These are phyloP conservation scores for Ceriagrion tenellum DNA, from an alignment of 2,888 invertebrate species.

Conservation along the genomic window DNA sequence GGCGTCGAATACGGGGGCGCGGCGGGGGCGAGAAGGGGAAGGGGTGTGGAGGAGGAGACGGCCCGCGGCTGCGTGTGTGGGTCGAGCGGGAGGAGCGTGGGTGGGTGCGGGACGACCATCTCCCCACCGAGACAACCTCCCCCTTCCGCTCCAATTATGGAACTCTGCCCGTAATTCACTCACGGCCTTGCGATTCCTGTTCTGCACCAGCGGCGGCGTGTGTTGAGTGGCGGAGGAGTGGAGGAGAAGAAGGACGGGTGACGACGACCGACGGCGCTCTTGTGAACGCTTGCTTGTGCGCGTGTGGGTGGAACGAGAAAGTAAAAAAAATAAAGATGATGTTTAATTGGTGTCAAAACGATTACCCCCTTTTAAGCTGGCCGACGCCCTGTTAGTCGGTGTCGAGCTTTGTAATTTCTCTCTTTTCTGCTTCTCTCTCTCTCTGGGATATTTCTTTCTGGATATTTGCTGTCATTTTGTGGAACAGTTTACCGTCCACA, in stretches of 20 bases:
- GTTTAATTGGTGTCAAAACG: slow-evolving; percentile 24
- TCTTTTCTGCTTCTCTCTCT: not conserved
- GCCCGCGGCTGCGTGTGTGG: not conserved
- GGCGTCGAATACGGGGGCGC: not conserved
- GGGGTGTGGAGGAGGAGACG: not conserved
- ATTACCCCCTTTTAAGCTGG: not conserved
- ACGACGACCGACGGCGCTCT: too few relatives aligned
- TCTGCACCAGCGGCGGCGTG: not conserved
- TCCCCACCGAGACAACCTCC: not conserved
- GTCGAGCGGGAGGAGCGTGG: slow-evolving; percentile 2
- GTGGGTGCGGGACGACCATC: not conserved
- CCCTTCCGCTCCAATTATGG: slow-evolving; percentile 57
- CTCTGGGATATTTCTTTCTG: too few relatives aligned
- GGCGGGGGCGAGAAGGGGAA: not conserved
- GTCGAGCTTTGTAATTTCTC: not conserved
- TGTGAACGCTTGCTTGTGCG: too few relatives aligned
- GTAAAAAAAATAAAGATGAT: not conserved
- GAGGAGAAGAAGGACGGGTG: not conserved
- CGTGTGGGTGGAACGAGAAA: not conserved
- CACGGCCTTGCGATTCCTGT: slow-evolving; percentile 49
- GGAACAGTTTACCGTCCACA: too few relatives aligned
- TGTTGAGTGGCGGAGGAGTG: not conserved
- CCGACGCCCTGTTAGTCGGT: not conserved
- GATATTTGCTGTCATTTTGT: too few relatives aligned
- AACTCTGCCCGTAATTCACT: slow-evolving; percentile 47